These are phyloP conservation scores for Cataglyphis altisquamis DNA, from an alignment of 2,888 invertebrate species.

Conservation along the genomic window DNA sequence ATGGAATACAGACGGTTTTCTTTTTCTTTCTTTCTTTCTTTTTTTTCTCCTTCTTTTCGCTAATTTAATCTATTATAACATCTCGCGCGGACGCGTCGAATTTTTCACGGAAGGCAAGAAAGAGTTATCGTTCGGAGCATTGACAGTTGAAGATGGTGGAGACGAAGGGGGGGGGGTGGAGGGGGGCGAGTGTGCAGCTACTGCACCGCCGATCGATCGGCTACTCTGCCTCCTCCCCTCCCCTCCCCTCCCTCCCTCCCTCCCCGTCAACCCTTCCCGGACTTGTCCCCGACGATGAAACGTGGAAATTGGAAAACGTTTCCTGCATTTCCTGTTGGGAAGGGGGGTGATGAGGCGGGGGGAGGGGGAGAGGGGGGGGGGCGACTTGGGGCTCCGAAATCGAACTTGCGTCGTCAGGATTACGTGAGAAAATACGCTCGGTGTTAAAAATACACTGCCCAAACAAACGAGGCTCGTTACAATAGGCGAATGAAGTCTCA, in stretches of 20 bases:
- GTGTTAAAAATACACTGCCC: conserved; percentile 15
- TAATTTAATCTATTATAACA: not conserved
- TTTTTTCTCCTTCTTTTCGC: not conserved
- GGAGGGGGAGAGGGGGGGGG: not conserved
- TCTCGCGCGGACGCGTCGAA: not conserved
- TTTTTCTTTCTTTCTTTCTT: no score
- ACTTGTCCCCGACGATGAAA: conserved; percentile 67
- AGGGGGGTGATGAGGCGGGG: no score
- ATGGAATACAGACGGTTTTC: not conserved
- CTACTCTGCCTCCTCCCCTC: not conserved
- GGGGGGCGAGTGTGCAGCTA: conserved; percentile 30
- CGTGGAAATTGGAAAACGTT: conserved; percentile 71
- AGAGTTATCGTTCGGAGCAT: conserved; percentile 16
- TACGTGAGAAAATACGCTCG: conserved; percentile 29
- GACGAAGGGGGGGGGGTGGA: not conserved
- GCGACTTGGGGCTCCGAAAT: conserved; percentile 38
- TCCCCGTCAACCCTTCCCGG: conserved; percentile 23
- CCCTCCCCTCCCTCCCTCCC: not conserved
- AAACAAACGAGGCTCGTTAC: not conserved
- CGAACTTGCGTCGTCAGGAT: conserved; percentile 45
- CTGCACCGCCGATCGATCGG: conserved; percentile 60
- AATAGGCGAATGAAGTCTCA: not conserved
- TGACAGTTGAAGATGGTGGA: conserved; percentile 39
- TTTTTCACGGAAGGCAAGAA: conserved; percentile 43
- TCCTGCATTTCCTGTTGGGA: conserved; percentile 65